Base-by-base conservation (phyloP, 2,888 invertebrate species). In the Mylabris sibirica region DNA sequence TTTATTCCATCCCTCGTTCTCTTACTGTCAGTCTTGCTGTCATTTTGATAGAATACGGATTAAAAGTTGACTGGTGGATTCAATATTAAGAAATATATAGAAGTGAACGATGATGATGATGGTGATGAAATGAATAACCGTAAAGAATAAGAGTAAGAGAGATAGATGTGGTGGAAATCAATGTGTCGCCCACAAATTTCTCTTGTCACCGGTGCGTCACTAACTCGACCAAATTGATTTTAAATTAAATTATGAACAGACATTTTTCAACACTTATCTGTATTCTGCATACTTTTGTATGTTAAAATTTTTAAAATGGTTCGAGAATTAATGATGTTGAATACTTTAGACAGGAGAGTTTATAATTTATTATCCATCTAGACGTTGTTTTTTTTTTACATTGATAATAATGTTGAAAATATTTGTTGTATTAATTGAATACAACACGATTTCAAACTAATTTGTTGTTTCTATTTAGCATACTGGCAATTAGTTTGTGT, bases 231-330 rank as follows among this genome's bases (percentile, higher is more conserved):
- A 81, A 80, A 80, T 82, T 81, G 82, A 82, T 83, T 82, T 78
- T 79, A 81, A 82, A 82, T 82, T 80, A 82, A 83, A 82, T 83
- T 83, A 82, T 81, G 80, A 78, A 73, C 75, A 74, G 76, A 81
- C 81, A 82, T 82, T 83, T 82, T 82, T 82, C 80, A 81, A 69
- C 78, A 79, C 80, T 82, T 82, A 82, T 82, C 82, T 81, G 77
- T 77, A 78, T 78, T 79, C 78, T 75, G 79, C 81, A 80, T 79
- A 75, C 78, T 74, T 66, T 73, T 74, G 72, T 76, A 38, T 71
- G 67, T 41, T 64, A 26, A 68, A 62, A 34, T 34, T 59, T 63
- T 72, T 66, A 57, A 66, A 75, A 69, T 66, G 65, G 70, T 63
- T 63, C 38, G 64, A 67, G 75, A 71, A 78, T 77, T 78, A 77